Evolutionary conservation across 2,797 vertebrate species (phyloP).

Genomic region (Chrosomus eos): DNA sequence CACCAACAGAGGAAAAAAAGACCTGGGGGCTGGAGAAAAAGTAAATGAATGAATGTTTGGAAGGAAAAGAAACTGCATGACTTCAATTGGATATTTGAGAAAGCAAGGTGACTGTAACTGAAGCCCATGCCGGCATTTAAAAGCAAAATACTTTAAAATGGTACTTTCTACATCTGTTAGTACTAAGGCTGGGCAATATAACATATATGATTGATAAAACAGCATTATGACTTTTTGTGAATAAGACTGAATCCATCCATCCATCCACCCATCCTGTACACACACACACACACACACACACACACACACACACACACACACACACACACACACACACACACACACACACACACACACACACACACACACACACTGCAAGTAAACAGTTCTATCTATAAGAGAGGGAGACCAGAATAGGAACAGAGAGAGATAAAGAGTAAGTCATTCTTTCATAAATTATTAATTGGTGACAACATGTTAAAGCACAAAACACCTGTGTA

Average conservation of each 20-base stretch:
- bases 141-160: neutral
- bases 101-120: neutral
- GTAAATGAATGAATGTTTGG: conserved; percentile 16
- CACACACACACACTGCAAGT: too few relatives aligned
- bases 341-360: too few relatives aligned
- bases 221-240: neutral
- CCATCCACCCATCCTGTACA: too few relatives aligned
- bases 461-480: conserved; percentile 76
- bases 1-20: conserved; percentile 13
- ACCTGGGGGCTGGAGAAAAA: conserved; percentile 67
- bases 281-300: too few relatives aligned
- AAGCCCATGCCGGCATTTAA: neutral
- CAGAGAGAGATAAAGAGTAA: conserved; percentile 10
- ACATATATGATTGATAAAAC: neutral
- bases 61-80: neutral
- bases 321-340: too few relatives aligned
- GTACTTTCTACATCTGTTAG: neutral
- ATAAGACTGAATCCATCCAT: neutral
- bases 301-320: too few relatives aligned
- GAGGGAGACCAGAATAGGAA: conserved; percentile 41
- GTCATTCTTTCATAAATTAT: conserved; percentile 78
- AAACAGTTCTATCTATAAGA: neutral
- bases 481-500: conserved; percentile 25
- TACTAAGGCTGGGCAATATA: neutral
- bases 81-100: neutral